phyloP scores from a whole-genome alignment of 92 coral and sea anemone genomes.

The Isaurus tuberculatus region DNA sequence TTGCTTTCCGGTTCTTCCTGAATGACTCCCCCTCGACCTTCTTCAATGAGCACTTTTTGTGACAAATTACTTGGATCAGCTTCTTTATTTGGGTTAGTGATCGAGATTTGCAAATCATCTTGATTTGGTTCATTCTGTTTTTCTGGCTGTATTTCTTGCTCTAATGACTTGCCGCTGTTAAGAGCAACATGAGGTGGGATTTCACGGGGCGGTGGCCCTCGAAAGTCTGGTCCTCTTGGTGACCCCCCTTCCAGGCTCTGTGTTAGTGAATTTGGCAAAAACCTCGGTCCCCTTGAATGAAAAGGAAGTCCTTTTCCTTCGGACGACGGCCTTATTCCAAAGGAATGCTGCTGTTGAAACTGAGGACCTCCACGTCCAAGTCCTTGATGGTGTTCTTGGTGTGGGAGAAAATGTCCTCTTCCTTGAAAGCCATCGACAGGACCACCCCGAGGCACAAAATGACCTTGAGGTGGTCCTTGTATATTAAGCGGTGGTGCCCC shows the following conservation, averaged over 20 bases:
- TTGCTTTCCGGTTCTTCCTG: constrained; percentile 6
- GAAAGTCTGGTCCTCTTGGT: constrained; percentile 45
- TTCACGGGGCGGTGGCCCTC: constrained; percentile 40
- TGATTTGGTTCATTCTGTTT: constrained; percentile 38
- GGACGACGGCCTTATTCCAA: constrained; percentile 51
- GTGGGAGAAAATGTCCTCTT: constrained; percentile 61
- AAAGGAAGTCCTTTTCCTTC: constrained; percentile 62
- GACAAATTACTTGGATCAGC: constrained; percentile 19
- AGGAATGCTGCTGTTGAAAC: constrained; percentile 62
- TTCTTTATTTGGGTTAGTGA: not conserved
- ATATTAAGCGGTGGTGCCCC: constrained; percentile 46
- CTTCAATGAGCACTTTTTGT: constrained; percentile 15
- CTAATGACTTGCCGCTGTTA: not conserved
- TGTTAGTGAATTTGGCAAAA: constrained; percentile 28
- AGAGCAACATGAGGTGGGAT: constrained; percentile 9
- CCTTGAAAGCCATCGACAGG: constrained; percentile 15
- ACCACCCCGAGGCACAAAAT: constrained; percentile 31
- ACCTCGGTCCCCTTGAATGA: constrained; percentile 63
- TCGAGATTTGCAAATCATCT: constrained; percentile 15
- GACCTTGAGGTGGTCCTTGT: constrained; percentile 42
- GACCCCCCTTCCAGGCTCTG: constrained; percentile 39
- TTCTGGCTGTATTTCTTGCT: constrained; percentile 28
- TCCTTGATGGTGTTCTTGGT: constrained; percentile 36
- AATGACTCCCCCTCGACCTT: constrained; percentile 1
- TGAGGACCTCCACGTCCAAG: constrained; percentile 59